These are phyloP conservation scores for Platycnemis pennipes DNA, from an alignment of 2,888 invertebrate genomes.

Conservation along the genomic window DNA sequence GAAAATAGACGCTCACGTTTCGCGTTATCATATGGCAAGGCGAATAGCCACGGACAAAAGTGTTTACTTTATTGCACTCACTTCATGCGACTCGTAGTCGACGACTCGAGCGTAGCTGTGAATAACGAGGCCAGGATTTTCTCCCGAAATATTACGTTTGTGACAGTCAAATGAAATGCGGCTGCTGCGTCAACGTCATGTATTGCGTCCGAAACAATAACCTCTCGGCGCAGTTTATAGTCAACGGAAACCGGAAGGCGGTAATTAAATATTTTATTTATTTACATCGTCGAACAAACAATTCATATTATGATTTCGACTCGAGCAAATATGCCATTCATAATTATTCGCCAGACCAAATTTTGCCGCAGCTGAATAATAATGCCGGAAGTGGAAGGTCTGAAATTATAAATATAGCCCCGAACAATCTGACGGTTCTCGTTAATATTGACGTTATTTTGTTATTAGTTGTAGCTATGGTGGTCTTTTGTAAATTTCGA, in stretches of 20 bases:
- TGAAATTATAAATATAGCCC: not conserved
- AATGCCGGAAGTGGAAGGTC: not conserved
- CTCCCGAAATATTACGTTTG: not conserved
- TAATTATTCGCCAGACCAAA: not conserved
- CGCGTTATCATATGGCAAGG: not conserved
- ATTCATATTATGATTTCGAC: not conserved
- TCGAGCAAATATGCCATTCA: not conserved
- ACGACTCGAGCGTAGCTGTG: not conserved
- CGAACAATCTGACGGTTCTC: not conserved
- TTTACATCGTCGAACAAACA: not conserved
- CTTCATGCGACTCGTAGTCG: not conserved
- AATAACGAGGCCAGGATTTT: not conserved
- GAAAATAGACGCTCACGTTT: not conserved
- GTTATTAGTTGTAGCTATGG: too few relatives aligned
- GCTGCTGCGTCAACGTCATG: not conserved
- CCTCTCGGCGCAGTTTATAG: not conserved
- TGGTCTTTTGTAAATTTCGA: not conserved
- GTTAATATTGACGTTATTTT: not conserved
- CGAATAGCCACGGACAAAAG: not conserved
- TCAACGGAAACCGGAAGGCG: not conserved
- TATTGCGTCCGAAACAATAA: not conserved
- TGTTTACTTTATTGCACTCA: not conserved
- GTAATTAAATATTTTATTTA: not conserved
- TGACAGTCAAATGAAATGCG: not conserved
- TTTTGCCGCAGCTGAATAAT: not conserved